Base-by-base conservation (phyloP, 1,140 invertebrate species). In the Calosoma granatense region DNA sequence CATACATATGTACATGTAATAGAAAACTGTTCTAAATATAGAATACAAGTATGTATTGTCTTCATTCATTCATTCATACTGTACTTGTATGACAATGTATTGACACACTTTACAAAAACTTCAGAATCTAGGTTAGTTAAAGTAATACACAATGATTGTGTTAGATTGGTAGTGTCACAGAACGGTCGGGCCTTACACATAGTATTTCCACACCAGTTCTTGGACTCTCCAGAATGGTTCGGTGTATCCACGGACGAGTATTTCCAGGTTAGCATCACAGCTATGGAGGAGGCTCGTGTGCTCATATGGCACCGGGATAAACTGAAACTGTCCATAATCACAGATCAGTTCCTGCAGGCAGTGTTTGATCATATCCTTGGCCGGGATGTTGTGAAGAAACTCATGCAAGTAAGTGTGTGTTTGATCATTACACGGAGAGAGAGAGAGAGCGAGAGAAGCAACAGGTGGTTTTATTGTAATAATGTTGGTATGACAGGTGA, bases 151-250 rank as follows among this genome's bases (percentile, higher is more conserved):
- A n/a, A n/a, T n/a, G n/a, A n/a, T n/a, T n/a, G n/a, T n/a, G 17
- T 12, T 71, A 94, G 91, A 73, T 75, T 94, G 67, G 87, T 93
- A 61, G 90, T 94, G 47, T 89, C 87, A 1, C 89, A 92, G 74
- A 86, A 88, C 70, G 86, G 89, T 62, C 77, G 86, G 64, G 87
- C 89, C 56, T 76, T 94, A 26, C 91, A 94, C 74, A 87, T 91
- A 69, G 87, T 95, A 61, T 87, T 90, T 70, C 83, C 83, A 43
- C 87, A 92, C 76, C 90, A 95, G 74, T 94, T 94, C 76, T 81
- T 94, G 60, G 91, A 95, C 76, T 92, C 90, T 51, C 90, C 91
- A 6, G 91, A 95, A 78, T 95, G 88, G 88, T 92, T 92, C 74
- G 88, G 88, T 59, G 88, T 92, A 20, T 88, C 87, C 17, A 90